Base-by-base conservation (phyloP, 2,113 vertebrate species). In the Zosterops japonicus region DNA sequence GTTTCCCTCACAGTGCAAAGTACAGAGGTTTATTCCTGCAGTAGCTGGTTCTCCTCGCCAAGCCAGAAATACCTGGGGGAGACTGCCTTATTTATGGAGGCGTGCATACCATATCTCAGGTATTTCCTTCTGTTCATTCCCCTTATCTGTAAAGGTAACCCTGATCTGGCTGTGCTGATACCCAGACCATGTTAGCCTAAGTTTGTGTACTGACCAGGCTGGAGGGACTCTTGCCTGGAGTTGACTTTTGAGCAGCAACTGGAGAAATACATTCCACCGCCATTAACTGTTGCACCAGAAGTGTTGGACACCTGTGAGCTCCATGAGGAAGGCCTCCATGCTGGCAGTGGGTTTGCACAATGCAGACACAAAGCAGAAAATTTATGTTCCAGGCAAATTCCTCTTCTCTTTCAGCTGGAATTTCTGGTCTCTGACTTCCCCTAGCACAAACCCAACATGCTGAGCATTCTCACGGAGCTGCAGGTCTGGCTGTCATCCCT, bases 21-120 rank as follows among this genome's bases (percentile, higher is more conserved):
- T 18, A 27, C 53, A 36, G 71, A 49, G 55, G 55, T 74, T 92
- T 78, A 46, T 74, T 86, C 67, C 39, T 63, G 39, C 3, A 2
- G 35, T 59, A 81, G 42, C 9, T 85, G 33, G 39, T 36, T 94
- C 49, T 77, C 52, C 44, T 52, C 33, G 36, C 61, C 0, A 0
- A 60, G 75, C 75, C 82, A 94, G 90, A 93, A 94, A 86, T 92
- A 93, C 85, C 67, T 0, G 0, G 47, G 35, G 83, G 75, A 93
- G 22, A 61, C 70, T 55, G 52, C 59, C 56, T 61, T 95, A 91
- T 95, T 88, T 93, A 70, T 77, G 90, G 92, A 74, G 47, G 28
- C 33, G 2, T 20, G 33, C 59, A 6, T 90, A 65, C 63, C 55
- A 23, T 75, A 75, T 88, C 60, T 93, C 82, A 70, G 41, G 76